Evolutionary conservation across 1,140 invertebrate genomes (phyloP), one percentile per base, ranked within the genome.

Genomic region (Thaumatotibia leucotreta): DNA sequence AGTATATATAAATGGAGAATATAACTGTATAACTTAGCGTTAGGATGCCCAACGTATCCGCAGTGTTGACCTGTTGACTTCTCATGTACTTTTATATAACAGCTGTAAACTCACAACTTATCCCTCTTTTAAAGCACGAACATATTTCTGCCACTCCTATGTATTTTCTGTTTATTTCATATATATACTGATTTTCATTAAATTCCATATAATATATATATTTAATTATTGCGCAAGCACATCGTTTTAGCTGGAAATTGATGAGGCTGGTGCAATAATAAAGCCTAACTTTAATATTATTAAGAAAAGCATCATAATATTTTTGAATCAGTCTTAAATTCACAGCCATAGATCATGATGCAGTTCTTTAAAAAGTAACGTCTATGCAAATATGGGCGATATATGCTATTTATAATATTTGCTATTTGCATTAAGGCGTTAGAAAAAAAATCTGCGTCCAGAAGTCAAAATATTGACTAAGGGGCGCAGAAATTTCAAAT

Each of bases 21-120:
- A 79, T 79, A 82, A 84, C 80, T 76, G 80, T 72, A 29, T 29
- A 77, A 83, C 88, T 89, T 88, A 89, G 82, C 86, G 84, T 90
- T 73, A 85, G 87, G 88, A 91, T 89, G 86, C 86, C 88, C 88
- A 91, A 87, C 80, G 82, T 84, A 83, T 86, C 80, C 83, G 85
- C 73, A 75, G 83, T 86, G 87, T 83, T 82, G 87, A 83, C 79
- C 81, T 86, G 83, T 82, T 82, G 85, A 82, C 75, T 80, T 78
- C 84, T 77, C 74, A 78, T 77, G 64, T 74, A 73, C 65, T 75
- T 66, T 74, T 74, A 70, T 69, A 67, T 69, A 76, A 73, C 73
- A 77, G 81, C 86, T 89, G 86, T 84, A 87, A 87, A 83, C 79
- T 88, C 61, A 85, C 82, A 82, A 86, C 82, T 84, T 84, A 86